Percentiles rank a stretch among this genome's conserved stretches.
These are phyloP conservation scores for Deilephila elpenor DNA, from an alignment of 2,888 invertebrate species.

Conservation along the genomic window DNA sequence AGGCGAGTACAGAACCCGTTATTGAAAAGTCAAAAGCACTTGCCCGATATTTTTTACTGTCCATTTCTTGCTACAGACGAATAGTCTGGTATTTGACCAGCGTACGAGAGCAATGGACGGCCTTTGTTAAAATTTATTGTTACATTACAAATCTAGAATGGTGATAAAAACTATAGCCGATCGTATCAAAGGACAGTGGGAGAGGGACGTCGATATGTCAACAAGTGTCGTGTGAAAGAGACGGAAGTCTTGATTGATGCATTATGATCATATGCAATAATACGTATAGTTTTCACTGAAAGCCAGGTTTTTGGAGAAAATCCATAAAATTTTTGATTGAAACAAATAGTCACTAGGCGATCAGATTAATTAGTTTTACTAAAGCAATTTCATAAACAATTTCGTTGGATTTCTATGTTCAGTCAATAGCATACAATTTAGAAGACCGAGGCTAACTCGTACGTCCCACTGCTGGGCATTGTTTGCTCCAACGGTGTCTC, in stretches of 20 bases:
- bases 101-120: constrained; percentile 54
- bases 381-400: too few relatives aligned
- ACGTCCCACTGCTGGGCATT: too few relatives aligned
- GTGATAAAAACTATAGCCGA: constrained; percentile 36
- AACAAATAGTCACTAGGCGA: too few relatives aligned
- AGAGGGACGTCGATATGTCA: not conserved
- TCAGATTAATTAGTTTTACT: too few relatives aligned
- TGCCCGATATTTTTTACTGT: constrained; percentile 55
- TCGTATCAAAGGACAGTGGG: constrained; percentile 21
- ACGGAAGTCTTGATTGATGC: not conserved
- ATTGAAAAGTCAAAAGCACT: constrained; percentile 10
- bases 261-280: not conserved
- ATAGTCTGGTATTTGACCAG: constrained; percentile 67
- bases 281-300: too few relatives aligned
- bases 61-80: constrained; percentile 71
- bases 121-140: constrained; percentile 43
- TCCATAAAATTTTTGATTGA: too few relatives aligned
- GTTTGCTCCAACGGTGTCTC: too few relatives aligned
- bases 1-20: not conserved
- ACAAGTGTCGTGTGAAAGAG: not conserved
- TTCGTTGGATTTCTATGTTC: too few relatives aligned
- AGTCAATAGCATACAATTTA: too few relatives aligned
- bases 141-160: constrained; percentile 41
- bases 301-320: too few relatives aligned
- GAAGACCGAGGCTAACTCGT: too few relatives aligned